Conservation (phyloP, 2,797 vertebrate genomes). For the Molossus alvarezi region DNA sequence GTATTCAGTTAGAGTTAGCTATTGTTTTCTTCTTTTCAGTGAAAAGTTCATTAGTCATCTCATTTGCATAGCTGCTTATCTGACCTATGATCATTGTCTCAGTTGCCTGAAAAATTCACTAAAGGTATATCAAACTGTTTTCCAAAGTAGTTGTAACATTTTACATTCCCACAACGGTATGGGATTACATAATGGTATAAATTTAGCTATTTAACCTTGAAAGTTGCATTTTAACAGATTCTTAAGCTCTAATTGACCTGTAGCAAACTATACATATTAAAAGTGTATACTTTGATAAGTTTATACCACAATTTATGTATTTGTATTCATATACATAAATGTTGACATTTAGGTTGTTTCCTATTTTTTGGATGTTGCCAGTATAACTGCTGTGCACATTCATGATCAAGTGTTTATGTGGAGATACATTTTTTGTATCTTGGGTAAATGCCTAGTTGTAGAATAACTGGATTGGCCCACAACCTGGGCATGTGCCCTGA, state of each 20-base stretch:
- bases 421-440: constrained; percentile 35
- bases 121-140: background rate
- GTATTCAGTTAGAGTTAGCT: constrained; percentile 42
- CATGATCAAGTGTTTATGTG: background rate
- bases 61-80: constrained; percentile 39
- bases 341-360: constrained; percentile 42
- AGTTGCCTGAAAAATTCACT: constrained; percentile 30
- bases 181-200: background rate
- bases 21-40: background rate
- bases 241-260: constrained; percentile 15
- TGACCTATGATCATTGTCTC: background rate
- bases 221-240: constrained; percentile 27
- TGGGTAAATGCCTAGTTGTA: constrained; percentile 25
- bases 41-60: constrained; percentile 17
- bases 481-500: too few relatives aligned
- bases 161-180: too few relatives aligned
- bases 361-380: background rate
- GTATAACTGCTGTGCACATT: constrained; percentile 37
- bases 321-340: constrained; percentile 25
- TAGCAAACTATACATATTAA: background rate
- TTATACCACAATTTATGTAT: constrained; percentile 24
- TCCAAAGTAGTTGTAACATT: too few relatives aligned
- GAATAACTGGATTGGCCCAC: background rate
- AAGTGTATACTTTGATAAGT: background rate
- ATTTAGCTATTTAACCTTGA: constrained; percentile 32